Evolutionary conservation across 1,140 invertebrate genomes (phyloP), one percentile per base, ranked within the genome.

Genomic region (Anastatus disparis): DNA sequence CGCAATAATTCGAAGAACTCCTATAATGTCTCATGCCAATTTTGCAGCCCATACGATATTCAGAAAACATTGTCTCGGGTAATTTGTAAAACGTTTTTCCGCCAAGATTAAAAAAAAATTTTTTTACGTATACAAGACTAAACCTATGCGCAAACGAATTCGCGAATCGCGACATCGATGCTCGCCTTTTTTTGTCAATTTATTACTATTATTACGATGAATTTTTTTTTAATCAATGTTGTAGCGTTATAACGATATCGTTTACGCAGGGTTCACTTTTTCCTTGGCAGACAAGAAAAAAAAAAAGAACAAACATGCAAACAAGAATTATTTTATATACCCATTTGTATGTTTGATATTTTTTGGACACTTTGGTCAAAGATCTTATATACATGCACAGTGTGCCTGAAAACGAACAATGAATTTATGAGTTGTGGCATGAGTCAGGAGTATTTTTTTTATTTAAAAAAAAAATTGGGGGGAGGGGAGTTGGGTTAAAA

Each of bases 21-120:
- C 74, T 77, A 78, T 80, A 76, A 82, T 64, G 78, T 78, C 75
- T 82, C 79, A 79, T 82, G 80, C 79, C 80, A 81, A 80, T 77
- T 75, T 79, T 74, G 73, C 72, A 77, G 64, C 70, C 70, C 73
- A 74, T 70, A 74, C 70, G 67, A 59, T 74, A 75, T 74, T 76
- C 70, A 71, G 53, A 56, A 75, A 76, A 17, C 72, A 67, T 69
- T 75, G 74, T 71, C 74, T 80, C 76, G 74, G 73, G 65, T 74
- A 72, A 75, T 74, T 74, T 74, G 53, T 75, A 74, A 76, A 74
- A 68, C 38, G 66, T 71, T 52, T 70, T 66, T 58, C 15, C 44
- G n/a, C 29, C 29, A 48, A 64, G 13, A 44, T 38, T 44, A 64
- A 70, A 7, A 7, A 4, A 50, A 50, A 44, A 44, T 17, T 44